These are phyloP conservation scores for Schrankia costaestrigalis DNA, from an alignment of 2,888 invertebrate genomes.

Conservation along the genomic window DNA sequence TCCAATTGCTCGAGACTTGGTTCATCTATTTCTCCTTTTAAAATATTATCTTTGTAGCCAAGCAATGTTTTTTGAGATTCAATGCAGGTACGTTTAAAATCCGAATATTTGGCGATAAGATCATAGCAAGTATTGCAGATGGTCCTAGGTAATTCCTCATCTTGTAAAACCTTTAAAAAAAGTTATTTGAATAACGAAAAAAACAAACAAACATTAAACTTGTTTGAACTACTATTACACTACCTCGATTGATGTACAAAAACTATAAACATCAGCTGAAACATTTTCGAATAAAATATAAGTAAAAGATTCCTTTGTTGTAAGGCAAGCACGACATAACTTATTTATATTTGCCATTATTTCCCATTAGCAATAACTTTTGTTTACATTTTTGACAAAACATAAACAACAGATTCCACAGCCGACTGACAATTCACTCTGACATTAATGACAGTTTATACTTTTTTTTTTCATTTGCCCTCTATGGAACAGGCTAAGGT, in stretches of 20 bases:
- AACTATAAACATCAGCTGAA: conserved; percentile 55
- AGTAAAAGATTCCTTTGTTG: conserved; percentile 47
- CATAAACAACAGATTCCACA: background rate
- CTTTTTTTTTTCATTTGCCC: no score
- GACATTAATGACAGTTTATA: no score
- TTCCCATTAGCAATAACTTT: background rate
- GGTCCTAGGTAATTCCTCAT: conserved; percentile 56
- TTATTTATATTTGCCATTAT: conserved; percentile 35
- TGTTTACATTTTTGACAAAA: conserved; percentile 3
- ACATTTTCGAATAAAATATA: conserved; percentile 58
- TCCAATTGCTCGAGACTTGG: conserved; percentile 4
- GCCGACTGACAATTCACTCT: background rate
- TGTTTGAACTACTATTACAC: conserved; percentile 2
- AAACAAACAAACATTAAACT: background rate
- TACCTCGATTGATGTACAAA: conserved; percentile 71
- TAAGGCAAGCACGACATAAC: conserved; percentile 67
- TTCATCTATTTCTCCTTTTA: conserved; percentile 25
- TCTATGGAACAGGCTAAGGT: no score
- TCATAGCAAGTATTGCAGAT: conserved; percentile 60
- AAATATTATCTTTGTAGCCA: conserved; percentile 26
- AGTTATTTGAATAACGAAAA: background rate
- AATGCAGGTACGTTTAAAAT: conserved; percentile 65
- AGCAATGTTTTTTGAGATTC: conserved; percentile 55
- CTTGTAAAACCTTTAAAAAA: conserved; percentile 47
- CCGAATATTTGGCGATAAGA: conserved; percentile 48